These are phyloP conservation scores for Odontomyia ornata DNA, from an alignment of 2,888 invertebrate genomes.

Conservation along the genomic window DNA sequence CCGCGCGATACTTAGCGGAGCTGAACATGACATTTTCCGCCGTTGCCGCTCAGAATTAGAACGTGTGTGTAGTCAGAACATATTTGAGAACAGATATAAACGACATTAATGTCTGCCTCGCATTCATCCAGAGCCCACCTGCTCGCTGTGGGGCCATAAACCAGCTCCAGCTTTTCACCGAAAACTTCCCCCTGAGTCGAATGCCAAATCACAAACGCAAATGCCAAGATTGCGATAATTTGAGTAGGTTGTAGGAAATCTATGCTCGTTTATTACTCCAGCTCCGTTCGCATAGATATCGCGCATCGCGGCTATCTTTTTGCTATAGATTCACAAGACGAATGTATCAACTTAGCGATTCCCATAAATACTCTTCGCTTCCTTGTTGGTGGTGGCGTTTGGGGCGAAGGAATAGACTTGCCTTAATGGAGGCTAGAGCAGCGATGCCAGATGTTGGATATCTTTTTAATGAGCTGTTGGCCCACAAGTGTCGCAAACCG, in stretches of 20 bases:
- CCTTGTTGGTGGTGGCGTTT: conserved; percentile 32
- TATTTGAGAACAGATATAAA: neutral
- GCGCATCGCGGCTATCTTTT: neutral
- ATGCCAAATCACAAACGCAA: conserved; percentile 2
- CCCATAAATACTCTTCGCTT: conserved; percentile 40
- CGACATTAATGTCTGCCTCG: neutral
- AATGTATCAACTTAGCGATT: conserved; percentile 26
- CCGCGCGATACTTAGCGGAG: neutral
- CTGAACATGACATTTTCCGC: neutral
- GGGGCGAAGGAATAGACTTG: conserved; percentile 4
- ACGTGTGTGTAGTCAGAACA: conserved; percentile 1
- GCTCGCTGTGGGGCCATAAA: neutral
- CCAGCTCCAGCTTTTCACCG: conserved; percentile 18
- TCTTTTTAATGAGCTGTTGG: neutral
- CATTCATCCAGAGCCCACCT: conserved; percentile 22
- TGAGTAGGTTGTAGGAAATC: conserved; percentile 31
- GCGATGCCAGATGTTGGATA: neutral
- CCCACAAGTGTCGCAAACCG: too few species aligned
- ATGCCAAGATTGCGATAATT: neutral
- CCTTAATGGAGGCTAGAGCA: neutral
- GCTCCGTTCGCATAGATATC: conserved; percentile 21
- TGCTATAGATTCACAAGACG: conserved; percentile 7
- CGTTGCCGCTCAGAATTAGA: conserved; percentile 8
- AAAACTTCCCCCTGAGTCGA: neutral
- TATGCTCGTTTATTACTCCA: conserved; percentile 5